phyloP scores from a whole-genome alignment of 2,888 invertebrate species.

The Megaustenia siamemsis region DNA sequence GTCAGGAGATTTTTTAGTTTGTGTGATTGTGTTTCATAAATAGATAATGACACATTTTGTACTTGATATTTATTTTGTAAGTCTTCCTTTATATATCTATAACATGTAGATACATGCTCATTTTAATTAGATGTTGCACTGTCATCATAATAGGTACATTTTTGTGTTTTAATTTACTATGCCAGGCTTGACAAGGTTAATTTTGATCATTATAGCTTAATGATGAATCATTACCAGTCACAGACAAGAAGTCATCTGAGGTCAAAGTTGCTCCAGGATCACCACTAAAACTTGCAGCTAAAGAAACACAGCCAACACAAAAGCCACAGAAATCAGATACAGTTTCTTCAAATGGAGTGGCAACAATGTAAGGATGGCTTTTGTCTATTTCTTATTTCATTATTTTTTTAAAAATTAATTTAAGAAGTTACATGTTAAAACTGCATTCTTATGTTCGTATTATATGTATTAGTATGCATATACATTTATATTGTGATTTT shows the following conservation, averaged over 20 bases:
- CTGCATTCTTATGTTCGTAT: neutral
- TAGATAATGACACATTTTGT: too few relatives aligned
- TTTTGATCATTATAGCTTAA: constrained; percentile 30
- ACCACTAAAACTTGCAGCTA: constrained; percentile 21
- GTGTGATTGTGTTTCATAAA: too few relatives aligned
- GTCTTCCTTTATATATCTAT: too few relatives aligned
- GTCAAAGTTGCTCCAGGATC: neutral
- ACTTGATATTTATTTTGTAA: too few relatives aligned
- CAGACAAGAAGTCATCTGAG: neutral
- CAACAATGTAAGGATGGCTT: neutral
- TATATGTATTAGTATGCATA: neutral
- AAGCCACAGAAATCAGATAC: constrained; percentile 13
- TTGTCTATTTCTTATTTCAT: neutral
- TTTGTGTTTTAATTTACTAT: too few relatives aligned
- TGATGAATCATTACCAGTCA: constrained; percentile 21
- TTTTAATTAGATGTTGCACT: too few relatives aligned
- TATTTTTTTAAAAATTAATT: neutral
- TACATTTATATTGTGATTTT: neutral
- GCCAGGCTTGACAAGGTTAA: too few relatives aligned
- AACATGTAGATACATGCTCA: too few relatives aligned
- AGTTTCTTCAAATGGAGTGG: constrained; percentile 22
- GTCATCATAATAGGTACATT: neutral
- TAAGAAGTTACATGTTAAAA: too few relatives aligned
- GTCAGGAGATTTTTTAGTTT: too few relatives aligned
- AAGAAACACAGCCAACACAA: neutral